Conservation (phyloP, 2,888 invertebrate species). For the Coelinius sp. region DNA sequence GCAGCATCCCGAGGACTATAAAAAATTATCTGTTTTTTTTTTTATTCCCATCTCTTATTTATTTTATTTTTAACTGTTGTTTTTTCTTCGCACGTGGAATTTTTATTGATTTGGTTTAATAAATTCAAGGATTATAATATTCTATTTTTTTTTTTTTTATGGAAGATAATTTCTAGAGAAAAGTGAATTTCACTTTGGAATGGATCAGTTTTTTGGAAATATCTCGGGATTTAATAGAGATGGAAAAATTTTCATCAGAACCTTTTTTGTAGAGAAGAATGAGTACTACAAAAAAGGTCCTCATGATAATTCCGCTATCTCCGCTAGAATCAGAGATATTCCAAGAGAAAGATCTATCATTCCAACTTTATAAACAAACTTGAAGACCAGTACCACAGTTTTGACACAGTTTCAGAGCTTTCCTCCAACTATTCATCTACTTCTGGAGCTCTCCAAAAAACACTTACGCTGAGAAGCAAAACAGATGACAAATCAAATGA, state of each 20-base stretch:
- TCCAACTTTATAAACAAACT: not conserved
- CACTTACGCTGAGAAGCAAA: not conserved
- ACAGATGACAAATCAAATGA: not conserved
- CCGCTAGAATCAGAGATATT: too few relatives aligned
- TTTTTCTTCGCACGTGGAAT: not conserved
- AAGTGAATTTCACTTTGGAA: too few relatives aligned
- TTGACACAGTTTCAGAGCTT: not conserved
- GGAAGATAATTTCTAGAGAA: not conserved
- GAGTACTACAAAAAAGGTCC: too few relatives aligned
- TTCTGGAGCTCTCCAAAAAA: not conserved
- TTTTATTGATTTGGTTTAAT: not conserved
- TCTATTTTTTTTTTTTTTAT: too few relatives aligned
- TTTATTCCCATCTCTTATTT: not conserved
- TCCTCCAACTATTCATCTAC: not conserved
- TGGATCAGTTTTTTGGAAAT: too few relatives aligned
- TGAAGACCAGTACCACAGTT: too few relatives aligned
- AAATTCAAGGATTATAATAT: conserved; percentile 27
- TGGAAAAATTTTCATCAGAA: too few relatives aligned
- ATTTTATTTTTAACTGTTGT: too few relatives aligned
- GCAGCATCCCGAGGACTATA: conserved; percentile 3
- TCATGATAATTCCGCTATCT: not conserved
- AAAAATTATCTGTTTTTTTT: conserved; percentile 4
- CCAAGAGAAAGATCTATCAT: too few relatives aligned
- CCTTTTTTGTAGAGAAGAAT: too few relatives aligned
- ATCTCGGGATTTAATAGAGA: too few relatives aligned